A percentile compares a stretch with the other conserved stretches of the same genome.
These are phyloP conservation scores for Sebastes minor DNA, from an alignment of 2,797 vertebrate species.

Conservation along the genomic window DNA sequence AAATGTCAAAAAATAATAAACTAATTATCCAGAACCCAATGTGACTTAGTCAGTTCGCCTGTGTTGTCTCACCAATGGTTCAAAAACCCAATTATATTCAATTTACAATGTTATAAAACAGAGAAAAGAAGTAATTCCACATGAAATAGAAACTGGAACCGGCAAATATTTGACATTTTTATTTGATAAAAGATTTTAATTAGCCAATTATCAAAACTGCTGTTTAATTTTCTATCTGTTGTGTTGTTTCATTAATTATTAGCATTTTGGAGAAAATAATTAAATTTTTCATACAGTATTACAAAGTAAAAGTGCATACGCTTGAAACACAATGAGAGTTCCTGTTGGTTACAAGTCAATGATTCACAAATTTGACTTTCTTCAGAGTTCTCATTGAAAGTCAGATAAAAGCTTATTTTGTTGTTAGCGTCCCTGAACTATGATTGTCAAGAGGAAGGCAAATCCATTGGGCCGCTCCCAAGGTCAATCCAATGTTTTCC, in stretches of 20 bases:
- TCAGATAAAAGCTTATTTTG: neutral
- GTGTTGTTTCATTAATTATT: neutral
- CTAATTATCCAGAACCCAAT: neutral
- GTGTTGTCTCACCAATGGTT: neutral
- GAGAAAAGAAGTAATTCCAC: neutral
- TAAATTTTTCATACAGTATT: neutral
- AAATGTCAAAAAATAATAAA: neutral
- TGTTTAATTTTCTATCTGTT: neutral
- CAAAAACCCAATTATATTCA: neutral
- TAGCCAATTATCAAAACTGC: neutral
- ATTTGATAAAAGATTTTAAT: neutral
- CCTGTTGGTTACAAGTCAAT: neutral
- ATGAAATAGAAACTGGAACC: neutral
- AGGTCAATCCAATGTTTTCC: constrained; percentile 26
- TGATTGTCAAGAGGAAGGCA: neutral
- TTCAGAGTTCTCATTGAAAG: neutral
- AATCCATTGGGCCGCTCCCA: neutral
- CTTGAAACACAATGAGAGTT: neutral
- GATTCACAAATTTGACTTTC: neutral
- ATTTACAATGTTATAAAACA: neutral
- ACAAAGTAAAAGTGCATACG: neutral
- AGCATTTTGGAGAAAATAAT: neutral
- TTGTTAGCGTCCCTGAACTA: neutral
- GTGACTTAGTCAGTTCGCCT: neutral
- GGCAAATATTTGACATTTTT: neutral